A percentile compares a stretch with the other conserved stretches of the same genome.
Conservation (phyloP, 2,797 vertebrate species). For the Orientallactaga sibirica region DNA sequence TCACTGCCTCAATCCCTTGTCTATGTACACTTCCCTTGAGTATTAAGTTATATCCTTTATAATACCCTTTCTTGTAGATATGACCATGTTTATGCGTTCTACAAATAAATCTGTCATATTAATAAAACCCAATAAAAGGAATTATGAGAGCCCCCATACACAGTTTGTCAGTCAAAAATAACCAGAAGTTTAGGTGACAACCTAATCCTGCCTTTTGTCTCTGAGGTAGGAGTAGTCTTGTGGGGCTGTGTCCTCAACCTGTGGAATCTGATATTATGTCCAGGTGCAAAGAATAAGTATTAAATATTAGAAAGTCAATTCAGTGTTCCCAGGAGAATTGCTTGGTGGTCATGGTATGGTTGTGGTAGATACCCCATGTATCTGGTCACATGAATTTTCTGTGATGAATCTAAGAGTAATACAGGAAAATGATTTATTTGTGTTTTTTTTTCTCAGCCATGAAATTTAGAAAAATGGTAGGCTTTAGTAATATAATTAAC, state of each 20-base stretch:
- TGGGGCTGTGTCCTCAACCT: background rate
- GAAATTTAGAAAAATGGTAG: background rate
- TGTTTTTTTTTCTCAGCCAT: background rate
- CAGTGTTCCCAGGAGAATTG: background rate
- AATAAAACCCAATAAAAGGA: background rate
- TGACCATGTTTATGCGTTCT: background rate
- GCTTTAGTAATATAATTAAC: background rate
- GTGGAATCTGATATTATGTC: background rate
- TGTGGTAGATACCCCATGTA: too few species aligned
- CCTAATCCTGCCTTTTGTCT: background rate
- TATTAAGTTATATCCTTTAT: background rate
- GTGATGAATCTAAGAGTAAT: background rate
- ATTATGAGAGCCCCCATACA: background rate
- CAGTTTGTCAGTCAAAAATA: background rate
- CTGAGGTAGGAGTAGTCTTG: background rate
- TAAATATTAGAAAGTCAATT: background rate
- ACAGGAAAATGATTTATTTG: background rate
- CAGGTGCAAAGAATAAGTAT: background rate
- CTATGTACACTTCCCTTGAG: background rate
- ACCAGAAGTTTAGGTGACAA: background rate
- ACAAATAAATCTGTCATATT: background rate
- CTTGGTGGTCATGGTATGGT: background rate
- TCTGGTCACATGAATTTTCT: background rate
- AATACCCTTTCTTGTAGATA: background rate
- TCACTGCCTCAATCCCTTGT: accelerated